A percentile compares a stretch with the other conserved stretches of the same genome.
These are phyloP conservation scores for Gymnoscelis rufifasciata DNA, from an alignment of 2,888 invertebrate genomes.

Conservation along the genomic window DNA sequence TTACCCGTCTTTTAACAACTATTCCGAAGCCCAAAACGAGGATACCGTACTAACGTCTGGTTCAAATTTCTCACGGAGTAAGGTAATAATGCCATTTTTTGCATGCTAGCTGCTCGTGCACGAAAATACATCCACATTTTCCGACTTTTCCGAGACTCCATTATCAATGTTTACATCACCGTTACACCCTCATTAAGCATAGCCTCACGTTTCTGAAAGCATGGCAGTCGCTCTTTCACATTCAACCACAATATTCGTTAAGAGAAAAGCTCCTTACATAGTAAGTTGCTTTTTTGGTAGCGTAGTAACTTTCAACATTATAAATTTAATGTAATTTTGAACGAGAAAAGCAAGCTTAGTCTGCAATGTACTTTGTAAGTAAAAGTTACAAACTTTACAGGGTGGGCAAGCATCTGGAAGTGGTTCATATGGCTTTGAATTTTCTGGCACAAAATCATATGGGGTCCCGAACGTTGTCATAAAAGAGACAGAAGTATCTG, in stretches of 20 bases:
- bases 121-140: slow-evolving; percentile 30
- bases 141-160: slow-evolving; percentile 24
- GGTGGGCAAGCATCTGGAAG: slow-evolving; percentile 47
- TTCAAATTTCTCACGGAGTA: slow-evolving; percentile 30
- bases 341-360: neutral
- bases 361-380: neutral
- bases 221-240: slow-evolving; percentile 13
- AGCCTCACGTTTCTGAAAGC: slow-evolving; percentile 14
- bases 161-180: slow-evolving; percentile 29
- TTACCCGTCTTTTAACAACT: slow-evolving; percentile 9
- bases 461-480: slow-evolving; percentile 36
- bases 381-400: too few species aligned
- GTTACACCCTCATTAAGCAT: slow-evolving; percentile 17
- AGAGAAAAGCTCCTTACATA: neutral
- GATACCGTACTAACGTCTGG: slow-evolving; percentile 23
- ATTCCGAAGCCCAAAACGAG: slow-evolving; percentile 6
- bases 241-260: slow-evolving; percentile 4
- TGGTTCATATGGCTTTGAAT: slow-evolving; percentile 49
- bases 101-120: slow-evolving; percentile 41
- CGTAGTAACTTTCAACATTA: neutral
- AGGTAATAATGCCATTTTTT: slow-evolving; percentile 41
- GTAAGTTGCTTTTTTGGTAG: neutral
- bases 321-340: neutral
- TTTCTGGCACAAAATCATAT: slow-evolving; percentile 46
- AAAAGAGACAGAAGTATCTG: slow-evolving; percentile 37